These are phyloP conservation scores for Epicauta chinensis DNA, from an alignment of 1,140 invertebrate genomes.

Conservation along the genomic window DNA sequence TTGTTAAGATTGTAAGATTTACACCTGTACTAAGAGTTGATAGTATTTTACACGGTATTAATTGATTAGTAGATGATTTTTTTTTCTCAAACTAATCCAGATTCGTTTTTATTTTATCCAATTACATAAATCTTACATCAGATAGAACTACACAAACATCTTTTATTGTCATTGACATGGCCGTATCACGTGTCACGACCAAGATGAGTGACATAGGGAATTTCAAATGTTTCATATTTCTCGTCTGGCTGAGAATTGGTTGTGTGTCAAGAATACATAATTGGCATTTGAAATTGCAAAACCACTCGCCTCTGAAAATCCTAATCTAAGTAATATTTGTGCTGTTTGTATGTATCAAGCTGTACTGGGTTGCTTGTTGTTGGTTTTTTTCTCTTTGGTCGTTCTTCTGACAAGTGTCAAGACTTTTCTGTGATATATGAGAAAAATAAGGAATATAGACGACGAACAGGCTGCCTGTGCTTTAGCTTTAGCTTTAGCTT, in stretches of 20 bases:
- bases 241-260: slow-evolving; percentile 27
- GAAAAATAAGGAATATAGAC: slow-evolving; percentile 37
- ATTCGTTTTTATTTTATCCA: too few species aligned
- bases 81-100: too few species aligned
- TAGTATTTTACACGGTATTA: slow-evolving; percentile 9
- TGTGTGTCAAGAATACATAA: slow-evolving; percentile 33
- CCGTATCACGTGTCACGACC: slow-evolving; percentile 23
- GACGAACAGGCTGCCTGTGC: slow-evolving; percentile 14
- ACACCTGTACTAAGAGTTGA: slow-evolving; percentile 14
- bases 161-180: slow-evolving; percentile 12
- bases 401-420: slow-evolving; percentile 36
- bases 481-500: slow-evolving; percentile 11
- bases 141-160: too few species aligned
- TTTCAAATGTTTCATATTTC: slow-evolving; percentile 28
- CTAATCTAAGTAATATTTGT: slow-evolving; percentile 26
- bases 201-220: slow-evolving; percentile 22
- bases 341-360: neutral
- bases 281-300: slow-evolving; percentile 31
- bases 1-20: slow-evolving; percentile 27
- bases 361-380: neutral
- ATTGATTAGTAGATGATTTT: neutral
- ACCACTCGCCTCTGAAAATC: slow-evolving; percentile 13
- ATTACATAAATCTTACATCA: too few species aligned
- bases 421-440: slow-evolving; percentile 37
- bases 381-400: slow-evolving; percentile 13